These are phyloP conservation scores for Aleiodes alternator DNA, from an alignment of 2,888 invertebrate genomes.

Conservation along the genomic window DNA sequence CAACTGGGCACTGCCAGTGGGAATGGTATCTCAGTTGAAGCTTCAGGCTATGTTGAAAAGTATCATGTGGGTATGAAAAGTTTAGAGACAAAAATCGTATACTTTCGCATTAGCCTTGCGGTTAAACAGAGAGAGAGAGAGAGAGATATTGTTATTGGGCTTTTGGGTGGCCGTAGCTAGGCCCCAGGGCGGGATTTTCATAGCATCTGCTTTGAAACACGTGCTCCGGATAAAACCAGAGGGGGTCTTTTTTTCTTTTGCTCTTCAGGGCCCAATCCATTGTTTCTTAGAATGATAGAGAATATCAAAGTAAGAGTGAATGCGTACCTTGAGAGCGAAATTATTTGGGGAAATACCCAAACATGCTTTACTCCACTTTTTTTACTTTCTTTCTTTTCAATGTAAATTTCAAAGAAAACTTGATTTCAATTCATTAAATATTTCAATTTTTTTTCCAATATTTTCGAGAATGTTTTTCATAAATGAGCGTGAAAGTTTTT, in stretches of 20 bases:
- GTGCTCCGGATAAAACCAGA: constrained; percentile 63
- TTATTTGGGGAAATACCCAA: background rate
- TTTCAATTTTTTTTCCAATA: background rate
- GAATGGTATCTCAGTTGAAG: background rate
- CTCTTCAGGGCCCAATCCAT: constrained; percentile 55
- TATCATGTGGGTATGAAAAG: constrained; percentile 18
- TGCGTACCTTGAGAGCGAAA: background rate
- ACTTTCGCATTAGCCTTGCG: constrained; percentile 11
- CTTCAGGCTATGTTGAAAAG: constrained; percentile 15
- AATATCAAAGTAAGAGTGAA: constrained; percentile 48
- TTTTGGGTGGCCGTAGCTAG: constrained; percentile 53
- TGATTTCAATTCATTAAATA: too few species aligned
- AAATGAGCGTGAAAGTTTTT: too few species aligned
- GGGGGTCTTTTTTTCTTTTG: constrained; percentile 28
- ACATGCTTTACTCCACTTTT: background rate
- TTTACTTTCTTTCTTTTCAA: background rate
- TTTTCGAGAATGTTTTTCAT: background rate
- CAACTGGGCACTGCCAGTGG: background rate
- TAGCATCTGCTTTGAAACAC: constrained; percentile 67
- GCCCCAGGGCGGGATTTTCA: constrained; percentile 62
- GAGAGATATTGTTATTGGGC: constrained; percentile 15
- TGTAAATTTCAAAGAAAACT: too few species aligned
- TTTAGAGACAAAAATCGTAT: constrained; percentile 4
- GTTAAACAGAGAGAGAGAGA: constrained; percentile 5
- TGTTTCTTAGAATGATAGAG: constrained; percentile 57